Percentiles rank a stretch among this genome's conserved stretches.
phyloP scores from a whole-genome alignment of 2,888 invertebrate genomes.

The Plebejus argus region DNA sequence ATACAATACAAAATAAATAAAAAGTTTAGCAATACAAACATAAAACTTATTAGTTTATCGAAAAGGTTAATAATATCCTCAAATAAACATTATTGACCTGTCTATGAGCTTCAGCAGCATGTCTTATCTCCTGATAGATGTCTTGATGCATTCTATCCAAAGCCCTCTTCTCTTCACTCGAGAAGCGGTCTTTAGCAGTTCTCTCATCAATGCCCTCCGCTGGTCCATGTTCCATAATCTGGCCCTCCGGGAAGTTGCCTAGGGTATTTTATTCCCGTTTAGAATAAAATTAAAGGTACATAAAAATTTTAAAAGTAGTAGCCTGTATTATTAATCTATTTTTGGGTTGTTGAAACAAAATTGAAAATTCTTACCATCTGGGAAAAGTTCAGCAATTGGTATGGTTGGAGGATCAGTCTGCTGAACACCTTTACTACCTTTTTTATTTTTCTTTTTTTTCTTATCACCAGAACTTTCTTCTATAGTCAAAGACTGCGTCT shows the following conservation, averaged over 20 bases:
- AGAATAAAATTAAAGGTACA: background rate
- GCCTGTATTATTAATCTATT: background rate
- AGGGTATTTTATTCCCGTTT: slow-evolving; percentile 16
- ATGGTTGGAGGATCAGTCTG: slow-evolving; percentile 94
- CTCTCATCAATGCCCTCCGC: slow-evolving; percentile 87
- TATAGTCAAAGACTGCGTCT: slow-evolving; percentile 64
- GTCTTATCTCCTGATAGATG: slow-evolving; percentile 95
- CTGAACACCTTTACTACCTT: slow-evolving; percentile 67
- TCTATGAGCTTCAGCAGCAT: slow-evolving; percentile 98
- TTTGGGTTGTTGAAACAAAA: background rate
- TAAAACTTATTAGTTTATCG: too few relatives aligned
- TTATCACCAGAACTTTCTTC: slow-evolving; percentile 76
- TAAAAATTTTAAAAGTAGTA: background rate
- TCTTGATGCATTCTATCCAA: slow-evolving; percentile 95
- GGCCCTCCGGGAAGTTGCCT: slow-evolving; percentile 91
- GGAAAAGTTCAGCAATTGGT: slow-evolving; percentile 91
- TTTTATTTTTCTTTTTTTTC: slow-evolving; percentile 85
- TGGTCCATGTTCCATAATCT: slow-evolving; percentile 91
- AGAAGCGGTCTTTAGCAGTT: slow-evolving; percentile 92
- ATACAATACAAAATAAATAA: too few relatives aligned
- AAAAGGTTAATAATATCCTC: too few relatives aligned
- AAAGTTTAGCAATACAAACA: background rate
- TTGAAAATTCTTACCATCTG: slow-evolving; percentile 82
- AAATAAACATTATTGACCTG: slow-evolving; percentile 78
- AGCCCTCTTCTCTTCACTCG: slow-evolving; percentile 93